Percentiles rank a stretch among this genome's conserved stretches.
Conservation (phyloP, 2,113 vertebrate species). For the Propithecus coquereli region DNA sequence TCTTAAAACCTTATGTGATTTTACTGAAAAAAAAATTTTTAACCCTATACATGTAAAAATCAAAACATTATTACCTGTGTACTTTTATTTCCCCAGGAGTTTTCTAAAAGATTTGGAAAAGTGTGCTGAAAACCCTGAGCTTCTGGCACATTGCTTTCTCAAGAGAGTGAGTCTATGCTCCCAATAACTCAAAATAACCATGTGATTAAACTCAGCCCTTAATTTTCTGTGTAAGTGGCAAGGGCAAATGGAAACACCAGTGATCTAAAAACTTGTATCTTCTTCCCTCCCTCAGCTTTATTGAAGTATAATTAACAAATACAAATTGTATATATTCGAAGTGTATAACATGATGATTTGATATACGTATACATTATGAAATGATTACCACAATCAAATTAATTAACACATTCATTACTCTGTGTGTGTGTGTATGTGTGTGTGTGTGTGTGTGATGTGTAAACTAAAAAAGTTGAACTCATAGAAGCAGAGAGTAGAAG, state of each 20-base stretch:
- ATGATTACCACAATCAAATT: background rate
- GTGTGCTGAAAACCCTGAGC: constrained; percentile 91
- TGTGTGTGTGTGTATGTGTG: background rate
- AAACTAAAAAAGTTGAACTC: background rate
- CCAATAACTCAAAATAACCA: background rate
- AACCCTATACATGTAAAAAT: background rate
- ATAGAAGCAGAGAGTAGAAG: background rate
- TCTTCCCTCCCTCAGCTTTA: background rate
- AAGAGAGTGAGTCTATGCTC: constrained; percentile 89
- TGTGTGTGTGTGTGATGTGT: background rate
- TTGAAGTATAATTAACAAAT: background rate
- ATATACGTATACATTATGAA: background rate
- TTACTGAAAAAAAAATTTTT: background rate
- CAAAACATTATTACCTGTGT: background rate
- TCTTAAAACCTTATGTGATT: background rate
- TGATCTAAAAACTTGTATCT: background rate
- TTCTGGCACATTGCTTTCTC: constrained; percentile 93
- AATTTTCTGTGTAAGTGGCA: background rate
- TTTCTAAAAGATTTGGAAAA: constrained; percentile 95
- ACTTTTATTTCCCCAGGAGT: constrained; percentile 82
- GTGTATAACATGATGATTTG: background rate
- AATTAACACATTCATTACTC: background rate
- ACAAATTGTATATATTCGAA: background rate
- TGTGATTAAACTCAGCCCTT: background rate
- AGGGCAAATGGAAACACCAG: background rate